Evolutionary conservation across 2,797 vertebrate species (phyloP).

Genomic region (Iguana delicatissima): DNA sequence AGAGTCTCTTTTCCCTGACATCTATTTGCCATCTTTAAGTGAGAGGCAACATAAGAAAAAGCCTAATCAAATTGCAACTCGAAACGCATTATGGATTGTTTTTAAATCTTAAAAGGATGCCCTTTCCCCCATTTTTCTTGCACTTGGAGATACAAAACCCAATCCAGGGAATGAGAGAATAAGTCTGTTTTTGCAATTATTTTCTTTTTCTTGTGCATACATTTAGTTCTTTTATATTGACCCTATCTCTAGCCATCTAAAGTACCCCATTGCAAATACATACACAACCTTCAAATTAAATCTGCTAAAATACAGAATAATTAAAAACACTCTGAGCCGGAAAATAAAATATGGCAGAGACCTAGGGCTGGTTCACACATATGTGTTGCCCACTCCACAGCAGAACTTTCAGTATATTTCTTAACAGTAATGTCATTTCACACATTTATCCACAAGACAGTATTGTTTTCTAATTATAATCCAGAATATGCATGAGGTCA

Average conservation of each 20-base stretch:
- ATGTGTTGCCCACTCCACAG: neutral
- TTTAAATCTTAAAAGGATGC: constrained; percentile 55
- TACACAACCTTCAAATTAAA: neutral
- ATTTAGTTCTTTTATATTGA: neutral
- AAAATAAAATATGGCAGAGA: neutral
- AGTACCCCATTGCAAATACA: too few species aligned
- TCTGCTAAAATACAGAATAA: neutral
- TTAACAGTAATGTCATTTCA: neutral
- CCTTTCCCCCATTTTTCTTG: constrained; percentile 21
- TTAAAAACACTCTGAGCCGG: neutral
- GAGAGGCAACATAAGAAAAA: constrained; percentile 40
- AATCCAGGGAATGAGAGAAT: constrained; percentile 62
- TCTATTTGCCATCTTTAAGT: constrained; percentile 60
- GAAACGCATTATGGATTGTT: constrained; percentile 55
- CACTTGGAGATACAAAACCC: constrained; percentile 55
- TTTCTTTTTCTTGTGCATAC: constrained; percentile 10
- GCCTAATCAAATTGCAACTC: constrained; percentile 61
- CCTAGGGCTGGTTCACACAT: neutral
- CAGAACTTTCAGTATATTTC: neutral
- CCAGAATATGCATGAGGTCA: neutral
- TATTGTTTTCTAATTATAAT: neutral
- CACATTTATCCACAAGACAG: neutral
- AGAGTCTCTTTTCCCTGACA: constrained; percentile 51
- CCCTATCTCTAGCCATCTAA: too few species aligned
- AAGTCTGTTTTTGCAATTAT: constrained; percentile 64